Evolutionary conservation across 2,797 vertebrate genomes (phyloP).

Genomic region (Yasuhikotakia modesta): DNA sequence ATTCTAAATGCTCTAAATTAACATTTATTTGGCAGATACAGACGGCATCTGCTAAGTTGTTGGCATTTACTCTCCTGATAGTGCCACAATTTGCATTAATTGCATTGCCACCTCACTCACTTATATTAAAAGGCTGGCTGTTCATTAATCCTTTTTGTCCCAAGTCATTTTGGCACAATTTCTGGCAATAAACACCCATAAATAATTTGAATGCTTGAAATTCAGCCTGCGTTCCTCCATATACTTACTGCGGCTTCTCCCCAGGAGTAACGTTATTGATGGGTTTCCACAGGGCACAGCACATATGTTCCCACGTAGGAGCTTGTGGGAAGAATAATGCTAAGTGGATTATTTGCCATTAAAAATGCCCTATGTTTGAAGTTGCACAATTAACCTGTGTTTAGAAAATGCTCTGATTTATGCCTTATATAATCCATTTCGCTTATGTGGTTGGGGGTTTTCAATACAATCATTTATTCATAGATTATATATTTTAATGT

Average conservation of each 20-base stretch:
- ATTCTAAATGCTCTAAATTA: slow-evolving; percentile 99
- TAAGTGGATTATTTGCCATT: slow-evolving; percentile 99
- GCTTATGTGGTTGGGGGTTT: slow-evolving; percentile 94
- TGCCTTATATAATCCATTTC: slow-evolving; percentile 99
- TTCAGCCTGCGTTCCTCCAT: slow-evolving; percentile 82
- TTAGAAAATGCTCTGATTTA: slow-evolving; percentile 99
- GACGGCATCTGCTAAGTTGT: slow-evolving; percentile 85
- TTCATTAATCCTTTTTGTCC: slow-evolving; percentile 98
- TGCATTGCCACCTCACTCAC: slow-evolving; percentile 95
- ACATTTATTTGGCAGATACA: slow-evolving; percentile 95
- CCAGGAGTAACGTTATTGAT: slow-evolving; percentile 89
- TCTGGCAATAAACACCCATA: slow-evolving; percentile 98
- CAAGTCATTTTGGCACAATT: slow-evolving; percentile 99
- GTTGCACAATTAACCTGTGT: slow-evolving; percentile 94
- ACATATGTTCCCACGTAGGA: slow-evolving; percentile 79
- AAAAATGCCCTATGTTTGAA: slow-evolving; percentile 94
- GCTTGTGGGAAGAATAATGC: slow-evolving; percentile 81
- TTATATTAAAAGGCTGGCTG: slow-evolving; percentile 98
- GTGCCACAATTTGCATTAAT: slow-evolving; percentile 93
- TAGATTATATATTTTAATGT: slow-evolving; percentile 92
- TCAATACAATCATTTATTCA: slow-evolving; percentile 97
- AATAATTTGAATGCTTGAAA: slow-evolving; percentile 88
- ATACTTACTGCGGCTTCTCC: slow-evolving; percentile 85
- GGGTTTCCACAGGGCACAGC: slow-evolving; percentile 81
- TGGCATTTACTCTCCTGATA: slow-evolving; percentile 89